These are phyloP conservation scores for Leptura quadrifasciata DNA, from an alignment of 2,888 invertebrate species.

Conservation along the genomic window DNA sequence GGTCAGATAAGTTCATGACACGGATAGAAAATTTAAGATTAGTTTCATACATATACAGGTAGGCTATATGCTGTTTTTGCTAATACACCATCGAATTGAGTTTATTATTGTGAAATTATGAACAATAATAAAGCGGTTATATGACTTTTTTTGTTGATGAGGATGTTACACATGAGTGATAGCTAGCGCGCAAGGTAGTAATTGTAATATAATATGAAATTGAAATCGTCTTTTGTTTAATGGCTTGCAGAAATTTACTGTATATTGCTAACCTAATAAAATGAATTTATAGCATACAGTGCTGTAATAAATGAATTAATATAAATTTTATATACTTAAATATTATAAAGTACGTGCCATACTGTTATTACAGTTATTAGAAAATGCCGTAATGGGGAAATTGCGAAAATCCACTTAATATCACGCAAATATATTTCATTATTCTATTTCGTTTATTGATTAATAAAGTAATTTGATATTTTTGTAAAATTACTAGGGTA, in stretches of 20 bases:
- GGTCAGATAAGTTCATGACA: slow-evolving; percentile 62
- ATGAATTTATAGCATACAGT: not conserved
- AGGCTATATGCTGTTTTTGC: slow-evolving; percentile 27
- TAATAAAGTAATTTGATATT: slow-evolving; percentile 30
- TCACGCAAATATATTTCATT: slow-evolving; percentile 9
- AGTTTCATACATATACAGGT: slow-evolving; percentile 55
- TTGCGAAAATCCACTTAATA: slow-evolving; percentile 12
- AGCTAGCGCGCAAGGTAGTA: not conserved
- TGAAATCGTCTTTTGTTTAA: slow-evolving; percentile 12
- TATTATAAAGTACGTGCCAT: not conserved
- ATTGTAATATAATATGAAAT: not conserved
- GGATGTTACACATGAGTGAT: not conserved
- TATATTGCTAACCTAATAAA: slow-evolving; percentile 17
- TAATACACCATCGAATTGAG: slow-evolving; percentile 31
- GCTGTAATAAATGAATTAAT: not conserved
- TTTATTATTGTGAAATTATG: slow-evolving; percentile 23
- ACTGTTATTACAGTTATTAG: not conserved
- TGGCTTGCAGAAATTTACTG: slow-evolving; percentile 21
- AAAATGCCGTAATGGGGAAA: not conserved
- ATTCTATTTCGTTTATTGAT: slow-evolving; percentile 19
- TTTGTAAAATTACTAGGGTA: slow-evolving; percentile 28
- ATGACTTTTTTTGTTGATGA: not conserved
- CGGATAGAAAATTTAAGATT: slow-evolving; percentile 56
- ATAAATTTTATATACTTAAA: not conserved
- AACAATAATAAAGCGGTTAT: slow-evolving; percentile 16